phyloP scores from a whole-genome alignment of 2,113 vertebrate genomes.

The Platysternon megacephalum region DNA sequence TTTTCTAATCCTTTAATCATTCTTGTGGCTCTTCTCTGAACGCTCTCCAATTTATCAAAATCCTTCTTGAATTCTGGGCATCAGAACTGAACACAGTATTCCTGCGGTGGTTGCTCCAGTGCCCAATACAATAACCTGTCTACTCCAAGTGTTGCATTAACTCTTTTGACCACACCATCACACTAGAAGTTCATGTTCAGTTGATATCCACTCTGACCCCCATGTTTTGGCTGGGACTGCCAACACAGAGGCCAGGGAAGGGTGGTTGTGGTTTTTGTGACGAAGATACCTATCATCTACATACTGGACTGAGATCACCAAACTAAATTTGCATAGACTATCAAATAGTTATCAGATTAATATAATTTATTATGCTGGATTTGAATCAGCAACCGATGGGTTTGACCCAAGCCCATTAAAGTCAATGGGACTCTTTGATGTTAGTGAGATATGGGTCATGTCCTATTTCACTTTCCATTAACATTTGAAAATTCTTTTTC shows the following conservation, averaged over 20 bases:
- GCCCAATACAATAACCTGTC: not conserved
- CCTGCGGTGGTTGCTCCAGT: not conserved
- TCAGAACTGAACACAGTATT: not conserved
- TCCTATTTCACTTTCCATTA: not conserved
- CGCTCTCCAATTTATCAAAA: not conserved
- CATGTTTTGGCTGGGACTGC: not conserved
- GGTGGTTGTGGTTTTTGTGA: not conserved
- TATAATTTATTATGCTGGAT: not conserved
- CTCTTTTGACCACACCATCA: not conserved
- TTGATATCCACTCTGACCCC: not conserved
- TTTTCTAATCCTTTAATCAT: not conserved
- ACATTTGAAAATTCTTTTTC: not conserved
- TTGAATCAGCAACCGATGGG: not conserved
- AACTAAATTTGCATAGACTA: not conserved
- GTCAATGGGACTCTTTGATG: not conserved
- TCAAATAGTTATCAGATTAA: not conserved
- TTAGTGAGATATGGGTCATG: not conserved
- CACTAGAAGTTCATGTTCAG: not conserved
- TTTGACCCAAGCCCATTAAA: not conserved
- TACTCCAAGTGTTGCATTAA: not conserved
- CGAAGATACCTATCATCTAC: not conserved
- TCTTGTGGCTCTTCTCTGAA: not conserved
- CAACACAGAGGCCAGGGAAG: not conserved
- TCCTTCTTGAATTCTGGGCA: not conserved
- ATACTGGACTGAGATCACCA: not conserved